Conservation (phyloP, 2,113 vertebrate species). For the Bambusicola thoracicus region DNA sequence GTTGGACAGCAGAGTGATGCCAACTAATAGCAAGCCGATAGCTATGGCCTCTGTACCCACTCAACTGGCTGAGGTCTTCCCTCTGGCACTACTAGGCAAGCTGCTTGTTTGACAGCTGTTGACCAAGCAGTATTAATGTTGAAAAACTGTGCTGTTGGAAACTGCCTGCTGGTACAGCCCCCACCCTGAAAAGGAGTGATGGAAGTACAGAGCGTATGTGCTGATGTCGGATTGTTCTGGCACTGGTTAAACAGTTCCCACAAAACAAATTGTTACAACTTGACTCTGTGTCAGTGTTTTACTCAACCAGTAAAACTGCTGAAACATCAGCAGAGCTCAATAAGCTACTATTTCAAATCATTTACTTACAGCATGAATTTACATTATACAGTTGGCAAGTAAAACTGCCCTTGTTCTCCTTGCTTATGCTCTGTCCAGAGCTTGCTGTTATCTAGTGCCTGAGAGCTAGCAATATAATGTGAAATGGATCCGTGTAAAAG, state of each 20-base stretch:
- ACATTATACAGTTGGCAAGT: not conserved
- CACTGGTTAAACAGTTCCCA: not conserved
- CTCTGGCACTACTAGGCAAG: not conserved
- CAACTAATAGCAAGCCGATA: not conserved
- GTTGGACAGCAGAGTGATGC: not conserved
- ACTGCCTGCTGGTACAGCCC: not conserved
- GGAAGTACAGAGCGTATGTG: not conserved
- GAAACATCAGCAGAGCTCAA: not conserved
- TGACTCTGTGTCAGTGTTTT: not conserved
- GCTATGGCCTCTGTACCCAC: not conserved
- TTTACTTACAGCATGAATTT: not conserved
- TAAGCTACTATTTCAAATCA: not conserved
- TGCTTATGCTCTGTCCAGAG: not conserved
- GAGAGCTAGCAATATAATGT: not conserved
- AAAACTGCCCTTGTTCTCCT: not conserved
- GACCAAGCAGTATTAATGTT: not conserved
- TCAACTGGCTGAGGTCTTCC: not conserved
- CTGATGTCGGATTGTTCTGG: not conserved
- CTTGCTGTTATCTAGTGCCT: not conserved
- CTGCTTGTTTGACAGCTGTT: not conserved
- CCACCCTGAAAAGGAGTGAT: not conserved
- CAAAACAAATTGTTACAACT: not conserved
- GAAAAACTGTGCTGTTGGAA: not conserved
- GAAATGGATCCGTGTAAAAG: not conserved
- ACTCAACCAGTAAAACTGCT: not conserved